phyloP scores from a whole-genome alignment of 2,888 invertebrate species.

The Chrysotoxum bicinctum region DNA sequence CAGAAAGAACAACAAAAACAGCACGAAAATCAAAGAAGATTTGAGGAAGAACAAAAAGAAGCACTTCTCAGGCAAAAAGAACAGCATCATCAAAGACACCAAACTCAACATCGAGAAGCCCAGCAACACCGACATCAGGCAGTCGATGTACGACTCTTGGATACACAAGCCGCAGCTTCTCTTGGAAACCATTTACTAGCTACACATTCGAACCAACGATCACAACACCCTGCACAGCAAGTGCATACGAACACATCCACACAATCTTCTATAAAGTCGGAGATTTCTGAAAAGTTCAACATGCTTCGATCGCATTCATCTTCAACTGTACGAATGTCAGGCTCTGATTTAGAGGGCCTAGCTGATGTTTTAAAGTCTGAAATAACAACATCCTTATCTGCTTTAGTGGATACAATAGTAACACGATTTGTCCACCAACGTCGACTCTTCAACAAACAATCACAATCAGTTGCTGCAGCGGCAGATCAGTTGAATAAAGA shows the following conservation, averaged over 20 bases:
- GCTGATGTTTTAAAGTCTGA: conserved; percentile 96
- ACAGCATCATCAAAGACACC: conserved; percentile 81
- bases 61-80: conserved; percentile 80
- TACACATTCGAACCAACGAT: conserved; percentile 76
- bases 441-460: conserved; percentile 88
- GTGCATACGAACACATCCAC: conserved; percentile 72
- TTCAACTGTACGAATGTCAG: conserved; percentile 86
- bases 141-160: not conserved
- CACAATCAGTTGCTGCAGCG: conserved; percentile 89
- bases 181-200: not conserved
- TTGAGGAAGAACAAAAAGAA: conserved; percentile 80
- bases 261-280: conserved; percentile 84
- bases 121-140: conserved; percentile 75
- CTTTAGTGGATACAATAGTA: conserved; percentile 93
- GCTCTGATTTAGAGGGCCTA: conserved; percentile 92
- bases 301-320: conserved; percentile 88
- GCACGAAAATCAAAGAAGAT: conserved; percentile 83
- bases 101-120: conserved; percentile 75
- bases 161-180: not conserved
- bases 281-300: conserved; percentile 89
- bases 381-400: conserved; percentile 91
- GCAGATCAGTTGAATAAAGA: conserved; percentile 94
- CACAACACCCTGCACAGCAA: conserved; percentile 78
- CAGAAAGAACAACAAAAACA: conserved; percentile 83
- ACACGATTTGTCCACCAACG: conserved; percentile 92